Base-by-base conservation (phyloP, 2,113 vertebrate genomes). In the Oostethus manadensis region DNA sequence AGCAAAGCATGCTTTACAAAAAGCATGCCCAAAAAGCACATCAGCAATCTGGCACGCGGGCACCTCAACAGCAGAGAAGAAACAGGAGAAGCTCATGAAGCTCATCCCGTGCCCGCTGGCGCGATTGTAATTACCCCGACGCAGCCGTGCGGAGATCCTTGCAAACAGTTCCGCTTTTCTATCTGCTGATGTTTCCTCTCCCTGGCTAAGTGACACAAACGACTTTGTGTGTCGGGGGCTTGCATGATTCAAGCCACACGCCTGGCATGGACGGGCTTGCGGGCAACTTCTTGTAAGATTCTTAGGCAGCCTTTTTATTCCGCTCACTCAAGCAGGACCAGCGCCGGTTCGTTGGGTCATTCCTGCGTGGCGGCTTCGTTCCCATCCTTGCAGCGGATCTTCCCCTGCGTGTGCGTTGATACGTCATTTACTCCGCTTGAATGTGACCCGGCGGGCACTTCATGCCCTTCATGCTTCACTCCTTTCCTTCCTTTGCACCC, bases 311-410 rank as follows among this genome's bases (percentile, higher is more conserved):
- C 29, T 78, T 84, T 85, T 87, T 82, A 87, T 85, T 85, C 78
- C 81, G 77, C 68, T 79, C 68, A 69, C 71, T 69, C 72, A 65
- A 83, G 87, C 85, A 83, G 80, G 82, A 88, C 81, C 75, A 78
- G 62, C 68, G 69, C 73, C 58, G 63, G 86, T 86, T 89, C 79
- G 87, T 86, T 79, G 76, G 73, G 71, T 77, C 79, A 77, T 74
- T 80, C 73, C 69, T 77, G 81, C 86, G 85, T 84, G 84, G 84
- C 81, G 82, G 83, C 79, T 88, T 89, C 88, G 89, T 90, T 88
- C 88, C 86, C 88, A 87, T 76, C 79, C 79, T 83, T 73, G 60
- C 59, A 84, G 81, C 62, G 77, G 77, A 76, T 62, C 62, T 79
- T 71, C 74, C 72, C 86, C 8, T 6, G 29, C 50, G 10, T 35